Percentiles rank a stretch among this genome's conserved stretches.
Evolutionary conservation across 2,797 vertebrate genomes (phyloP).

Genomic region (Fistularia commersonii): DNA sequence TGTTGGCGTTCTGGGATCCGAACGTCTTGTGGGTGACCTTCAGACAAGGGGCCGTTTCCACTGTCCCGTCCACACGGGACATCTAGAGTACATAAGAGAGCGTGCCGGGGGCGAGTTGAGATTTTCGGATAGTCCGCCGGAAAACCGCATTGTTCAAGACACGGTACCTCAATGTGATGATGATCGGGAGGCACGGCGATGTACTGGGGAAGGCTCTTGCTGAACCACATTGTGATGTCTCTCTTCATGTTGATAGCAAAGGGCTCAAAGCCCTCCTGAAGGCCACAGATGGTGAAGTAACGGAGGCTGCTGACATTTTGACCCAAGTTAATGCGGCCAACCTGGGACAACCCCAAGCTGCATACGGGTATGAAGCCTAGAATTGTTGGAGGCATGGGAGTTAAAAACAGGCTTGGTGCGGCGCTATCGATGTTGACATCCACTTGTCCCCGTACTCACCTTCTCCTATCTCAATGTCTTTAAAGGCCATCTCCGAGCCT

Average conservation of each 20-base stretch:
- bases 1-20: conserved; percentile 87
- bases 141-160: background rate
- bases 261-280: conserved; percentile 94
- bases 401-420: background rate
- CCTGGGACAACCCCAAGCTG: conserved; percentile 86
- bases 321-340: conserved; percentile 89
- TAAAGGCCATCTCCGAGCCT: conserved; percentile 91
- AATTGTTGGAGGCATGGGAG: conserved; percentile 1
- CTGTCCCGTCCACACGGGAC: conserved; percentile 87
- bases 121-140: too few relatives aligned
- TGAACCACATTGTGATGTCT: conserved; percentile 94
- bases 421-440: background rate
- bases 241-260: conserved; percentile 95
- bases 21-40: conserved; percentile 86
- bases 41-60: conserved; percentile 88
- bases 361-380: conserved; percentile 92
- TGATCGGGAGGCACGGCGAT: conserved; percentile 80
- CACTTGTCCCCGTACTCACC: conserved; percentile 63
- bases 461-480: conserved; percentile 87
- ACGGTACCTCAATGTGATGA: conserved; percentile 83
- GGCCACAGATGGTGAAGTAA: conserved; percentile 92
- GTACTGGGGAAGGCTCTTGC: conserved; percentile 93
- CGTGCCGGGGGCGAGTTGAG: background rate
- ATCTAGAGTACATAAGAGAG: conserved; percentile 61
- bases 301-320: conserved; percentile 89